These are phyloP conservation scores for Lepisosteus osseus DNA, from an alignment of 2,113 vertebrate genomes.

Conservation along the genomic window DNA sequence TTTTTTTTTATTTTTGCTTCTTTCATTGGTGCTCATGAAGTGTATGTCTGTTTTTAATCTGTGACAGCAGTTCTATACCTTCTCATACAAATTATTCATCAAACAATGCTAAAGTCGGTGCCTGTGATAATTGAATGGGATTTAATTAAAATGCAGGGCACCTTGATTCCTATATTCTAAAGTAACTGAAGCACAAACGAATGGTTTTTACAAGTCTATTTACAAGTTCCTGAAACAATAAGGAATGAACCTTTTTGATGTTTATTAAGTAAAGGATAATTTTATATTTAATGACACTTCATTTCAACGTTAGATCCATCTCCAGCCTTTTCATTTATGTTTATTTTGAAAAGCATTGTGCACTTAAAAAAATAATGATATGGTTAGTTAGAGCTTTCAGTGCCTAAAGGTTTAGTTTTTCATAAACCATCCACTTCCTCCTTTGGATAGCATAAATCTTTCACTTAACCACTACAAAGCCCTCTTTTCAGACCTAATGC, in stretches of 20 bases:
- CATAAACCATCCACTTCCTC: constrained; percentile 46
- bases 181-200: no score
- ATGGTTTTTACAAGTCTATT: no score
- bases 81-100: no score
- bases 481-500: constrained; percentile 21
- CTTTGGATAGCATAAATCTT: constrained; percentile 38
- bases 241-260: not conserved
- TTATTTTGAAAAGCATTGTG: constrained; percentile 4
- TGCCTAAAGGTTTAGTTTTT: constrained; percentile 45
- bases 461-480: constrained; percentile 58
- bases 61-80: no score
- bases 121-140: no score
- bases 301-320: constrained; percentile 35
- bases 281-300: constrained; percentile 39
- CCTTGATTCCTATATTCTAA: no score
- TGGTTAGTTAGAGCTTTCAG: constrained; percentile 39
- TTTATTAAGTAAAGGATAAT: constrained; percentile 46
- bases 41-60: no score
- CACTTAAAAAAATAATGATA: constrained; percentile 34
- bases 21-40: no score
- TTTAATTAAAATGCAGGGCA: no score
- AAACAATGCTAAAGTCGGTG: no score
- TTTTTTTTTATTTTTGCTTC: no score
- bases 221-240: no score
- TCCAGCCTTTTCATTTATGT: constrained; percentile 11